These are phyloP conservation scores for Nezara viridula DNA, from an alignment of 2,888 invertebrate genomes.

Conservation along the genomic window DNA sequence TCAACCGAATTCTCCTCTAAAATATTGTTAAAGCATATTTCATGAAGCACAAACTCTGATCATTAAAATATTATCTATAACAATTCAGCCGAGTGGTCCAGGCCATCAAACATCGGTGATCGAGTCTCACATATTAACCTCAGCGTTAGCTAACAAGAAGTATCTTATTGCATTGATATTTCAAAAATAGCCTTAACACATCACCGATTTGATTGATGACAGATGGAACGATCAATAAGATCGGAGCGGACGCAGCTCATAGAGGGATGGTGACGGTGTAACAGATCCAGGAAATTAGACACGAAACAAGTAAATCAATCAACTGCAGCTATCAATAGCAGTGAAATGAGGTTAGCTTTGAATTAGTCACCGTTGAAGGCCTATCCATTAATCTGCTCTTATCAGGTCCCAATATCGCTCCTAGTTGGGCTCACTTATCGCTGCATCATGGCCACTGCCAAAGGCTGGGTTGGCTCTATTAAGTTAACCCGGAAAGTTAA, in stretches of 20 bases:
- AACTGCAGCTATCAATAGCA: conserved; percentile 14
- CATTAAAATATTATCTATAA: no score
- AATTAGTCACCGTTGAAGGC: conserved; percentile 28
- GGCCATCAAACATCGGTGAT: no score
- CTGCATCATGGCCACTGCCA: neutral
- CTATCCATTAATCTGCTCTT: conserved; percentile 18
- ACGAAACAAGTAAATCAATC: conserved; percentile 40
- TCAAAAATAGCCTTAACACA: no score
- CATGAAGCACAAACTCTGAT: no score
- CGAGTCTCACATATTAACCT: no score
- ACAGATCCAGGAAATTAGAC: conserved; percentile 46
- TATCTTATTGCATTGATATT: no score
- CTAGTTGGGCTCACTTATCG: neutral
- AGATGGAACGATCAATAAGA: neutral
- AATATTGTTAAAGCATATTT: no score
- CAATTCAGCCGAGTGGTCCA: no score
- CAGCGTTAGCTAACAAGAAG: no score
- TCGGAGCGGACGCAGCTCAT: neutral
- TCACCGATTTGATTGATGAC: neutral
- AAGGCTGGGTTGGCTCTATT: neutral
- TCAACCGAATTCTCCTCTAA: no score
- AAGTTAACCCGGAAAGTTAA: neutral
- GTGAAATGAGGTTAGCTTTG: conserved; percentile 27
- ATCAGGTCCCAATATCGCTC: neutral
- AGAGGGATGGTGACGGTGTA: neutral